Evolutionary conservation across 2,113 vertebrate species (phyloP).

Genomic region (Ginglymostoma cirratum): DNA sequence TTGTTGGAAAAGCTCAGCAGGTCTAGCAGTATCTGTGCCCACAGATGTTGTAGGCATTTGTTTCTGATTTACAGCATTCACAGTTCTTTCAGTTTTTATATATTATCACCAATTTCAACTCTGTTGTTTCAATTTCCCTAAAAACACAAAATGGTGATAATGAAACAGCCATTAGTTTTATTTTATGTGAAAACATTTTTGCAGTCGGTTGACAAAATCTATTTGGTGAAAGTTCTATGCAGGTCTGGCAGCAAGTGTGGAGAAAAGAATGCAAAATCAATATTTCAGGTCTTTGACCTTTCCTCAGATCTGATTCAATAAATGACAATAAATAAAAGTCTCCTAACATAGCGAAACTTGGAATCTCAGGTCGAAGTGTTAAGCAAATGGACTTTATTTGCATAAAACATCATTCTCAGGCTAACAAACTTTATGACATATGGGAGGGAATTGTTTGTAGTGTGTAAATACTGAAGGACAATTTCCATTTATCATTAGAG

Average conservation of each 20-base stretch:
- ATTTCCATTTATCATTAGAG: neutral
- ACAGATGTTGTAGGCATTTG: too few relatives aligned
- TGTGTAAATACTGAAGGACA: neutral
- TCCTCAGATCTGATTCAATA: neutral
- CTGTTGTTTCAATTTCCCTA: neutral
- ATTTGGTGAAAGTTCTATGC: neutral
- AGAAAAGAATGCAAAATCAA: neutral
- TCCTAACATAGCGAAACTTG: neutral
- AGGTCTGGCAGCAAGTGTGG: neutral
- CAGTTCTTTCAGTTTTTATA: too few relatives aligned
- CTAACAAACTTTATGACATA: neutral
- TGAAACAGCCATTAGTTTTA: neutral
- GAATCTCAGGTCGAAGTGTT: neutral
- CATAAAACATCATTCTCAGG: neutral
- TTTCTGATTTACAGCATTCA: too few relatives aligned
- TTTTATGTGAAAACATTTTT: neutral
- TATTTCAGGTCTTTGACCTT: neutral
- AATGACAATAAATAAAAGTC: neutral
- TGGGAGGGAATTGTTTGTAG: neutral
- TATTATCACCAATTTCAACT: neutral
- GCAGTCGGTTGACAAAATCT: neutral
- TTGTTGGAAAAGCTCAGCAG: too few relatives aligned
- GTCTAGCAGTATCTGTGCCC: too few relatives aligned
- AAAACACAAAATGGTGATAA: neutral
- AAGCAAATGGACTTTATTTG: neutral